A percentile compares a stretch with the other conserved stretches of the same genome.
These are phyloP conservation scores for Steatocranus sp. DNA, from an alignment of 2,797 vertebrate genomes.

Conservation along the genomic window DNA sequence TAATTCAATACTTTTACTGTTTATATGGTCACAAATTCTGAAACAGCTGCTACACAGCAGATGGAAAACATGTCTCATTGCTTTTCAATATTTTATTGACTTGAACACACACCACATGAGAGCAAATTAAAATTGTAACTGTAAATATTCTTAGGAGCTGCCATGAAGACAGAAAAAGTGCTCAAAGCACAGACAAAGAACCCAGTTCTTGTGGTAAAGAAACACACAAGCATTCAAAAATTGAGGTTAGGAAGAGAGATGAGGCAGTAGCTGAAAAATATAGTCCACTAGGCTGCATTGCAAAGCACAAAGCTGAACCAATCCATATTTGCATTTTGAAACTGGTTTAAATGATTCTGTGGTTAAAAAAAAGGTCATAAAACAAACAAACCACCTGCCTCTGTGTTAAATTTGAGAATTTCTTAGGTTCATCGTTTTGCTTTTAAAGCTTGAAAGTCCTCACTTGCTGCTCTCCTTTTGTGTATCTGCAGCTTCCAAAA, in stretches of 20 bases:
- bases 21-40: background rate
- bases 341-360: background rate
- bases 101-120: background rate
- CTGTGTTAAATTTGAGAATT: background rate
- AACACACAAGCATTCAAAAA: background rate
- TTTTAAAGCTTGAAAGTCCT: background rate
- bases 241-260: background rate
- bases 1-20: conserved; percentile 5
- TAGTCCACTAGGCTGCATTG: background rate
- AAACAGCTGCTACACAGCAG: conserved; percentile 13
- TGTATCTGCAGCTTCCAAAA: background rate
- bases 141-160: background rate
- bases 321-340: background rate
- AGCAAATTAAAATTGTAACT: background rate
- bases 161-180: background rate
- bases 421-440: background rate
- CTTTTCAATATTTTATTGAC: conserved; percentile 18
- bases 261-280: background rate
- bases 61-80: conserved; percentile 10
- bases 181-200: background rate
- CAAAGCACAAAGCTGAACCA: background rate
- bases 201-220: background rate
- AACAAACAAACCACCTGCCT: background rate
- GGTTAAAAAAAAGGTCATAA: background rate
- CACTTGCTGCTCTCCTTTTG: background rate